Evolutionary conservation across 2,888 invertebrate genomes (phyloP).

Genomic region (Poecilobothrus nobilitatus): DNA sequence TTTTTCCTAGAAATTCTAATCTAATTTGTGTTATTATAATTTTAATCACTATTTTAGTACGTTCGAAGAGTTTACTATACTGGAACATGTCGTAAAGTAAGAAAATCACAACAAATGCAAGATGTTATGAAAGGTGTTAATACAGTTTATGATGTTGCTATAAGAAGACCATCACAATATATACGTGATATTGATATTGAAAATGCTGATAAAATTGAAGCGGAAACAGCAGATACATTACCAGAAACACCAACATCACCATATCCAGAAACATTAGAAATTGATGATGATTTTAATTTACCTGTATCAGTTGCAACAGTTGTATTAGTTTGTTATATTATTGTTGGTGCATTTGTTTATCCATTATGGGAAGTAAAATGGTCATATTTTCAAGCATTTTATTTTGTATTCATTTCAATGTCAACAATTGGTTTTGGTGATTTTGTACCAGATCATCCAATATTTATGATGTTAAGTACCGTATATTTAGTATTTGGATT

Average conservation of each 20-base stretch:
- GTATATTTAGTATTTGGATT: conserved; percentile 90
- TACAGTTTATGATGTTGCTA: conserved; percentile 70
- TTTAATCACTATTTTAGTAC: conserved; percentile 39
- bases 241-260: conserved; percentile 65
- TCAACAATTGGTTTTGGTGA: conserved; percentile 97
- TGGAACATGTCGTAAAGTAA: conserved; percentile 69
- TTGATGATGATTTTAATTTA: conserved; percentile 90
- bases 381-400: conserved; percentile 90
- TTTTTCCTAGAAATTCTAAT: too few species aligned
- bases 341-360: conserved; percentile 75
- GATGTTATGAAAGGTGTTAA: conserved; percentile 79
- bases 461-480: conserved; percentile 82
- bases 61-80: conserved; percentile 77
- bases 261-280: conserved; percentile 64
- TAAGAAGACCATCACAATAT: conserved; percentile 61
- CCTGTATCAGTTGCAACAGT: conserved; percentile 83
- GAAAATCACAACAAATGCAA: conserved; percentile 67
- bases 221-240: conserved; percentile 31
- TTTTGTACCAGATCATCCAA: conserved; percentile 77
- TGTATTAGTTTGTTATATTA: conserved; percentile 76
- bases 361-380: conserved; percentile 65
- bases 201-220: conserved; percentile 22
- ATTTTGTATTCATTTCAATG: conserved; percentile 95
- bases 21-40: too few species aligned
- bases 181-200: conserved; percentile 47